Evolutionary conservation across 1,140 invertebrate genomes (phyloP).

Genomic region (Penaeus indicus): DNA sequence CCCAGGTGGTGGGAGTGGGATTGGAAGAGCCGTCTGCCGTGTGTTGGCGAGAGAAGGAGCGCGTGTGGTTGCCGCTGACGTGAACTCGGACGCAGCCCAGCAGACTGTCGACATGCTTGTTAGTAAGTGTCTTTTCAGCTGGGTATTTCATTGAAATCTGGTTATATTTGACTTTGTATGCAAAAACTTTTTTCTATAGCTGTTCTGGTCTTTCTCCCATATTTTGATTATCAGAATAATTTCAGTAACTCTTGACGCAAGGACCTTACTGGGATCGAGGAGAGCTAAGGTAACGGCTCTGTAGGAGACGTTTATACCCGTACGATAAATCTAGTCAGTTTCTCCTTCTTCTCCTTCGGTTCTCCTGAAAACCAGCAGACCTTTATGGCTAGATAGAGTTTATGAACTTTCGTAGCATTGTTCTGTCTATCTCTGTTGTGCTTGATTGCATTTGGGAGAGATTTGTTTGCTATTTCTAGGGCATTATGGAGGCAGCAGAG

Average conservation of each 20-base stretch:
- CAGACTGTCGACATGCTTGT: slow-evolving; percentile 47
- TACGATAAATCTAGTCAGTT: no score
- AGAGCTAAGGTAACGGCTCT: rapidly evolving
- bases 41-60: slow-evolving; percentile 85
- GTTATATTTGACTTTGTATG: no score
- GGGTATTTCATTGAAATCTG: background rate
- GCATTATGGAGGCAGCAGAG: no score
- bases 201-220: background rate
- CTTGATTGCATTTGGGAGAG: no score
- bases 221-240: background rate
- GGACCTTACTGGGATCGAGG: background rate
- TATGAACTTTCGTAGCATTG: no score
- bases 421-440: no score
- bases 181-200: background rate
- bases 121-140: background rate
- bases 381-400: no score
- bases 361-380: no score
- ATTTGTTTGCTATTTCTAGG: no score
- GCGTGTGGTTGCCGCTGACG: slow-evolving; percentile 90
- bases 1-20: slow-evolving; percentile 87
- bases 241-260: background rate
- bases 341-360: no score
- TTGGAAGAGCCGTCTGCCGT: slow-evolving; percentile 85
- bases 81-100: slow-evolving; percentile 75
- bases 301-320: no score